These are phyloP conservation scores for Drosophila novamexicana DNA, from an alignment of 1,140 invertebrate species.

Conservation along the genomic window DNA sequence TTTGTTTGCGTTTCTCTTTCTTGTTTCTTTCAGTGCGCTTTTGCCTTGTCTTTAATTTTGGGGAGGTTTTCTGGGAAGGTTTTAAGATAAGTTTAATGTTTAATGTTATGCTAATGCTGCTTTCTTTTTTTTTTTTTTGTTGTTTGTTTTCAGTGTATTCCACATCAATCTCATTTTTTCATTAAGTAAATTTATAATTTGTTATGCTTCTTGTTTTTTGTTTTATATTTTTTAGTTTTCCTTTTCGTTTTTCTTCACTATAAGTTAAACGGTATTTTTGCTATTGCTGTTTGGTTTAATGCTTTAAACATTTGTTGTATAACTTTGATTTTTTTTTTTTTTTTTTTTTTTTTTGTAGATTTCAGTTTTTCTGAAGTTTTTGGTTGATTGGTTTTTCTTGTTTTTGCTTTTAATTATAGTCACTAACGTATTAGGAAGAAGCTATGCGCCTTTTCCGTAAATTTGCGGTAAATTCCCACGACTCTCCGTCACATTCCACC, in stretches of 20 bases:
- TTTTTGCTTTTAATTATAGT: constrained; percentile 65
- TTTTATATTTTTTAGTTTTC: constrained; percentile 44
- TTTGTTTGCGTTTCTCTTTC: background rate
- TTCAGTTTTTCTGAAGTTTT: constrained; percentile 23
- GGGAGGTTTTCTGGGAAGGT: constrained; percentile 7
- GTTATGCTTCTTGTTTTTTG: constrained; percentile 35
- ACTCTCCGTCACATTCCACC: constrained; percentile 94
- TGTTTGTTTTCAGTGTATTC: constrained; percentile 62
- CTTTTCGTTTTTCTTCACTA: constrained; percentile 52
- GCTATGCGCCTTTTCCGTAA: constrained; percentile 91
- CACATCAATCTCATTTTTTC: constrained; percentile 74
- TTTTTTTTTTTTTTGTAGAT: constrained; percentile 21
- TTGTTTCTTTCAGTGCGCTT: constrained; percentile 27
- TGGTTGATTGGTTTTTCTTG: constrained; percentile 25
- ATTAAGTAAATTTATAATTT: constrained; percentile 72
- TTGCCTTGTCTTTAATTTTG: constrained; percentile 34
- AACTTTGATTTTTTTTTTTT: constrained; percentile 17
- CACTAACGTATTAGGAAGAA: constrained; percentile 84
- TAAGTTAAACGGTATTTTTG: constrained; percentile 74
- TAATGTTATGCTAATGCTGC: constrained; percentile 38
- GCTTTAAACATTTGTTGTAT: constrained; percentile 59
- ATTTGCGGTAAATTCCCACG: constrained; percentile 92
- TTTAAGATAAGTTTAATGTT: constrained; percentile 43
- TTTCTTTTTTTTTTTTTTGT: constrained; percentile 5
- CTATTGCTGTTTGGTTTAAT: constrained; percentile 74